These are phyloP conservation scores for Onychomys leucogaster DNA, from an alignment of 2,797 vertebrate species.

Conservation along the genomic window DNA sequence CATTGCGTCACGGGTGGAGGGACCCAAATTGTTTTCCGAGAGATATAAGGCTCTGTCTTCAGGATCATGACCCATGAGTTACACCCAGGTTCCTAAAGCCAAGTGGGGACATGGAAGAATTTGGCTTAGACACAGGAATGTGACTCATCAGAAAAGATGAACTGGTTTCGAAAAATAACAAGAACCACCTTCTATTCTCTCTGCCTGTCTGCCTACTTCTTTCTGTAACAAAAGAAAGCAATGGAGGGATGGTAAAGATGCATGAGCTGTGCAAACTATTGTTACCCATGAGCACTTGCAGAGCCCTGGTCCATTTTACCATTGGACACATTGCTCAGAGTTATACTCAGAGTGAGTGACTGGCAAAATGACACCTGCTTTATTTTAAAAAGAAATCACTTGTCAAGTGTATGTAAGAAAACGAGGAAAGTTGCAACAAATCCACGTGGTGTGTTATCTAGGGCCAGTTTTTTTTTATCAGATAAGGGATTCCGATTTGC, in stretches of 20 bases:
- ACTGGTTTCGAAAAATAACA: conserved; percentile 82
- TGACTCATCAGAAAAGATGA: conserved; percentile 82
- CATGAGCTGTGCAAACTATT: conserved; percentile 12
- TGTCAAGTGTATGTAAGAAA: neutral
- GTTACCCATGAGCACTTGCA: neutral
- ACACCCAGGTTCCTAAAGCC: conserved; percentile 71
- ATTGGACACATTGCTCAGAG: neutral
- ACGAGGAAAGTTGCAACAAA: conserved; percentile 56
- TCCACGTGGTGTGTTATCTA: conserved; percentile 31
- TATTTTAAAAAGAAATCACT: conserved; percentile 20
- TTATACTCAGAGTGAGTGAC: neutral
- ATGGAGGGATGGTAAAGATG: neutral
- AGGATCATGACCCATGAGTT: conserved; percentile 77
- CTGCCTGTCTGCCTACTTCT: conserved; percentile 61
- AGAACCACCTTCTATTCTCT: conserved; percentile 83
- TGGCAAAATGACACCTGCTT: neutral
- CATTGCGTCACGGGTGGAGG: conserved; percentile 73
- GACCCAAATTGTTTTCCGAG: conserved; percentile 80
- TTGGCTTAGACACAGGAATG: conserved; percentile 66
- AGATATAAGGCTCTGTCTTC: conserved; percentile 80
- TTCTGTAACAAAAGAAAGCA: neutral
- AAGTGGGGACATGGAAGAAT: conserved; percentile 75
- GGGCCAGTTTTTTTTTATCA: conserved; percentile 72
- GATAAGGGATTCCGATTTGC: conserved; percentile 77
- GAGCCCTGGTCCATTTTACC: neutral